Base-by-base conservation (phyloP, 1,140 invertebrate species). In the Brachionus rotundiformis region DNA sequence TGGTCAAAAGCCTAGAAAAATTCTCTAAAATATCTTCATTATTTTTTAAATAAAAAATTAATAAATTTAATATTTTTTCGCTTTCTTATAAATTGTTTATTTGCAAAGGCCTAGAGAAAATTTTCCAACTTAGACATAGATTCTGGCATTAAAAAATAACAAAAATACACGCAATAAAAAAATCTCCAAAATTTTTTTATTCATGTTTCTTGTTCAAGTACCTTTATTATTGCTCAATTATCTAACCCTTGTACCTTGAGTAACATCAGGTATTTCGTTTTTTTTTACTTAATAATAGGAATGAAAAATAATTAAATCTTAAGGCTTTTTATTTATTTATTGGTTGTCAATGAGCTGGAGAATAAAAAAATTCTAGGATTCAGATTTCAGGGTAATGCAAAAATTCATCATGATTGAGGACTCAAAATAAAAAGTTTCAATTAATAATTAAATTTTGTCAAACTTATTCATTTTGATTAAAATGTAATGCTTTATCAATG, bases 161-260 rank as follows among this genome's bases (percentile, higher is more conserved):
- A 54, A 54, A 39, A 54, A 54, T 54, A 54, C 47, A 54, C 47
- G 47, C 47, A 54, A 54, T 25, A 54, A 54, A 54, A 54, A 25
- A 54, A 54, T 54, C 47, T 16, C 23, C 16, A 16, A 54, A 54
- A 19, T 19, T 19, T 54, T 54, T 54, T 54, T 54, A 2, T 54
- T 19, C 13, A 49, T 54, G 8, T 54, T 54, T 54, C n/a, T 54
- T 54, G 19, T 19, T 54, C 47, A 54, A 54, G 16, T 54, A 54
- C n/a, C 47, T 54, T 54, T 54, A 19, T 54, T 54, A 16, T 54
- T 54, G 16, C 47, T 54, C 47, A 54, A 54, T 54, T 19, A 54
- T 54, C 19, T 54, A 54, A 54, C 47, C 47, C 47, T 54, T 54
- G 47, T 54, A 54, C 47, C 47, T 54, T 25, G 47, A 54, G 47